These are phyloP conservation scores for Bos indicus DNA, from an alignment of 2,113 vertebrate species.

Conservation along the genomic window DNA sequence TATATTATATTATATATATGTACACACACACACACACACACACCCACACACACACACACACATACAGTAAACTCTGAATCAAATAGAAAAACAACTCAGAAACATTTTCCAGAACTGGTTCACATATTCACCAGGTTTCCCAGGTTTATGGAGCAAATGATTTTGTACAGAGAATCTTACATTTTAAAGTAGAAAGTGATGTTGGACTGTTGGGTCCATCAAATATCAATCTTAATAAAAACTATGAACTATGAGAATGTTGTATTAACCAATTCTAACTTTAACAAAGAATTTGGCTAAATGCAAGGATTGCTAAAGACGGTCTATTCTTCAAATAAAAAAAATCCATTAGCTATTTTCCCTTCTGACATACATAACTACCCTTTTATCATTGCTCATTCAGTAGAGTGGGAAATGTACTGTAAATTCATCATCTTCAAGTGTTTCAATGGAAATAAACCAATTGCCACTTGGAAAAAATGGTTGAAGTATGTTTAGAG, in stretches of 20 bases:
- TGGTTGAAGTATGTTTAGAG: slow-evolving; percentile 43
- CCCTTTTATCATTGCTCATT: neutral
- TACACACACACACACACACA: neutral
- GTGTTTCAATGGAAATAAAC: slow-evolving; percentile 50
- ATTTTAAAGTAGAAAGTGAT: neutral
- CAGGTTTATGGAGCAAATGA: neutral
- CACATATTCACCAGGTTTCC: neutral
- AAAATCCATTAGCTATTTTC: neutral
- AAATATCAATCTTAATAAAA: neutral
- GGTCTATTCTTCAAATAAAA: neutral
- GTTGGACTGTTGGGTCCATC: neutral
- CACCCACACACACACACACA: neutral
- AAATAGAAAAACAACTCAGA: neutral
- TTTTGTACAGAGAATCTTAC: neutral
- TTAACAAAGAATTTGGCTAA: neutral
- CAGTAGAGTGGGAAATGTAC: neutral
- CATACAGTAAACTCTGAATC: neutral
- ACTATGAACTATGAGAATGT: neutral
- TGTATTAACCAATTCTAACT: neutral
- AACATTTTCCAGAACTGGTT: neutral
- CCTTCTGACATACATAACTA: neutral
- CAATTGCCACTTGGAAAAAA: slow-evolving; percentile 62
- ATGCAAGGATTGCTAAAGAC: neutral
- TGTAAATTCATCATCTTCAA: neutral
- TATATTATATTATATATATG: too few relatives aligned